Evolutionary conservation across 1,140 invertebrate species (phyloP).

Genomic region (Dendrolimus punctatus): DNA sequence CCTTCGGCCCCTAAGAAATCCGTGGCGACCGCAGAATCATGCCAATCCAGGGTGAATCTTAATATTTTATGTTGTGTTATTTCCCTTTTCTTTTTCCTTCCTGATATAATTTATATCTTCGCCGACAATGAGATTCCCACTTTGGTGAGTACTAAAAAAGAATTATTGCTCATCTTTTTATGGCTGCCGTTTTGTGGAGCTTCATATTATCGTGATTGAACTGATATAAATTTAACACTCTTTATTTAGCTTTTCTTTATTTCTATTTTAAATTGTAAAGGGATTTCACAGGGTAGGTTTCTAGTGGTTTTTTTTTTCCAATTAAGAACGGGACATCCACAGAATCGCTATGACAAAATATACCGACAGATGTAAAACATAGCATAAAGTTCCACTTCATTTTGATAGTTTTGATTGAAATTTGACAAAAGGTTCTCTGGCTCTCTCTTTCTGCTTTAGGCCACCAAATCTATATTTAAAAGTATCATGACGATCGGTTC

Average conservation of each 20-base stretch:
- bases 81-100: conserved; percentile 65
- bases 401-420: too few species aligned
- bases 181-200: conserved; percentile 55
- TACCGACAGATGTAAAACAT: too few species aligned
- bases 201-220: conserved; percentile 57
- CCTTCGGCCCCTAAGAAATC: conserved; percentile 53
- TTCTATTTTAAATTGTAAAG: too few species aligned
- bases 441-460: too few species aligned
- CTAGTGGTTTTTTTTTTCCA: too few species aligned
- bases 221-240: conserved; percentile 30
- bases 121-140: conserved; percentile 69
- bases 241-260: background rate
- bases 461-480: too few species aligned
- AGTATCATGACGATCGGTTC: too few species aligned
- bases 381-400: too few species aligned
- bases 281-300: too few species aligned
- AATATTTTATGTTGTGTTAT: conserved; percentile 72
- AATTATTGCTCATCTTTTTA: conserved; percentile 71
- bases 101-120: conserved; percentile 67
- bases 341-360: too few species aligned
- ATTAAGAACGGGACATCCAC: too few species aligned
- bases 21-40: conserved; percentile 60
- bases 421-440: too few species aligned
- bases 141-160: conserved; percentile 69
- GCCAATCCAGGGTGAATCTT: conserved; percentile 68